Evolutionary conservation across 2,888 invertebrate species (phyloP).

Genomic region (Enchytraeus crypticus): DNA sequence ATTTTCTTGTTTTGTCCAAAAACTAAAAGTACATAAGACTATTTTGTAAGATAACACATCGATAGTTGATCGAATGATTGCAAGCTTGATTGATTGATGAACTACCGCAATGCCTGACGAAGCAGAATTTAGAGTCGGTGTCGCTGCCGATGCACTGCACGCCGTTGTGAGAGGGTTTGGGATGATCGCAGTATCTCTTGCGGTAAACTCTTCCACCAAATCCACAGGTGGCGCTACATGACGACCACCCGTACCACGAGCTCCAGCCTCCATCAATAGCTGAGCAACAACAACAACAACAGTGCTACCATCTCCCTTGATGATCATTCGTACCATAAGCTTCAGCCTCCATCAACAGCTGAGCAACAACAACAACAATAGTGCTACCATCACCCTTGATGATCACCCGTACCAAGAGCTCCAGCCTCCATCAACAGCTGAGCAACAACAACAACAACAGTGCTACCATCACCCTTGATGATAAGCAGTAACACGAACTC

Average conservation of each 20-base stretch:
- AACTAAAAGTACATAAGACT: no score
- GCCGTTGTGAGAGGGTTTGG: slow-evolving; percentile 15
- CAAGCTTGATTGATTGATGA: no score
- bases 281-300: not conserved
- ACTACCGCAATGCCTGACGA: slow-evolving; percentile 12
- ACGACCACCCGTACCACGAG: slow-evolving; percentile 21
- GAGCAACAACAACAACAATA: no score
- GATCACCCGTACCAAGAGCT: no score
- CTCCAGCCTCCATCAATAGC: slow-evolving; percentile 23
- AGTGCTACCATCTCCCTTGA: not conserved
- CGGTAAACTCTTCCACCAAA: slow-evolving; percentile 10
- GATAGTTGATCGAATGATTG: not conserved
- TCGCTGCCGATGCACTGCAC: slow-evolving; percentile 12
- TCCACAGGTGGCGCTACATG: slow-evolving; percentile 23
- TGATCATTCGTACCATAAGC: slow-evolving; percentile 22
- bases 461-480: no score
- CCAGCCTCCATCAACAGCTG: no score
- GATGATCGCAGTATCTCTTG: slow-evolving; percentile 13
- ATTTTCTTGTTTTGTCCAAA: no score
- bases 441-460: no score
- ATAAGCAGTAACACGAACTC: no score
- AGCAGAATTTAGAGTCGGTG: slow-evolving; percentile 6
- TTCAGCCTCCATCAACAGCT: slow-evolving; percentile 19
- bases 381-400: no score
- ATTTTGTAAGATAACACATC: no score